A percentile compares a stretch with the other conserved stretches of the same genome.
These are phyloP conservation scores for Apostichopus japonicus DNA, from an alignment of 35 echinoderm and acorn worm genomes.

Conservation along the genomic window DNA sequence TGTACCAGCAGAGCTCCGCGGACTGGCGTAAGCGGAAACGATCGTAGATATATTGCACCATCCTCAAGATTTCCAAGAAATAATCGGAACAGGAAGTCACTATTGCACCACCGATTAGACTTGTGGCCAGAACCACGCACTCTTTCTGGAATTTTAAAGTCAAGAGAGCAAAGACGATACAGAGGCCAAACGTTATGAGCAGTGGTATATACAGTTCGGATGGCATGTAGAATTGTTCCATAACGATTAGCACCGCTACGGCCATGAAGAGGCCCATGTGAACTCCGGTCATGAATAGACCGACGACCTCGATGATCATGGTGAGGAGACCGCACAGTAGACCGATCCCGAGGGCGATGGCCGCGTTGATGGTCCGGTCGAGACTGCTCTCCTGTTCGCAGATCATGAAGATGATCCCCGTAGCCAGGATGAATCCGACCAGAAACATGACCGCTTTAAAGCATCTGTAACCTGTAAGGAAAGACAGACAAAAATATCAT, in stretches of 20 bases:
- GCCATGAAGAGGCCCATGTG: slow-evolving; percentile 83
- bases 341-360: slow-evolving; percentile 85
- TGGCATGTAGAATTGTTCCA: slow-evolving; percentile 81
- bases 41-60: slow-evolving; percentile 86
- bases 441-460: slow-evolving; percentile 99
- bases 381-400: slow-evolving; percentile 85
- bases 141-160: slow-evolving; percentile 82
- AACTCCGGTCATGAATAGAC: slow-evolving; percentile 94
- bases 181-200: slow-evolving; percentile 46
- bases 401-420: slow-evolving; percentile 82
- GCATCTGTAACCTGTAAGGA: slow-evolving; percentile 88
- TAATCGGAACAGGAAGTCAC: slow-evolving; percentile 80
- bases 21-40: slow-evolving; percentile 63
- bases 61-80: slow-evolving; percentile 81
- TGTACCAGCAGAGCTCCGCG: slow-evolving; percentile 78
- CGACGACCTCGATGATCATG: slow-evolving; percentile 88
- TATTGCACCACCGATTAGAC: slow-evolving; percentile 80
- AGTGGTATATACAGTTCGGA: slow-evolving; percentile 60
- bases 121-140: slow-evolving; percentile 71
- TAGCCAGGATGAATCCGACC: slow-evolving; percentile 90
- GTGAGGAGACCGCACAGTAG: slow-evolving; percentile 93
- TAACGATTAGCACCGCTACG: slow-evolving; percentile 65
- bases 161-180: slow-evolving; percentile 60
- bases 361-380: slow-evolving; percentile 72
- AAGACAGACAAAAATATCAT: slow-evolving; percentile 27